A percentile compares a stretch with the other conserved stretches of the same genome.
Conservation (phyloP, 2,888 invertebrate genomes). For the Harpagoxenus sublaevis region DNA sequence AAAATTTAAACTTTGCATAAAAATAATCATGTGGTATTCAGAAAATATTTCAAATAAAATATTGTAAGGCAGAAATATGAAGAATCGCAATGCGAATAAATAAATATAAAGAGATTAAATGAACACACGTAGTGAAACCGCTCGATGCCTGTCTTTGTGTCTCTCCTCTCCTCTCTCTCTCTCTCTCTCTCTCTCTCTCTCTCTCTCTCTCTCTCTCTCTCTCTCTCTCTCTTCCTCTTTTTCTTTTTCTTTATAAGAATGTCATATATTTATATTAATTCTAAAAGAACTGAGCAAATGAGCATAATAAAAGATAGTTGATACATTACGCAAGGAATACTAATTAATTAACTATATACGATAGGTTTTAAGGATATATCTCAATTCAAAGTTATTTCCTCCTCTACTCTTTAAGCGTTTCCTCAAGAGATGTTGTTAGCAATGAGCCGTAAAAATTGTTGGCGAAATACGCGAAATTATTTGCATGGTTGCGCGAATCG, state of each 20-base stretch:
- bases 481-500: slow-evolving; percentile 39
- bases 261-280: neutral
- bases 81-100: neutral
- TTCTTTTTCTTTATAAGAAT: neutral
- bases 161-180: too few relatives aligned
- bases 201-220: too few relatives aligned
- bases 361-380: neutral
- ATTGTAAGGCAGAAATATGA: neutral
- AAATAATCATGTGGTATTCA: neutral
- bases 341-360: neutral
- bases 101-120: neutral
- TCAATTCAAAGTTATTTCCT: neutral
- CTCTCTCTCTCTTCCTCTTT: neutral
- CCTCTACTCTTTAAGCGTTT: neutral
- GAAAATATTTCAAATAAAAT: neutral
- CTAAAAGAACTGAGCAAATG: neutral
- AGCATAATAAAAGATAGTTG: neutral
- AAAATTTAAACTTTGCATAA: neutral
- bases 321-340: neutral
- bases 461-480: slow-evolving; percentile 7
- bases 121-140: neutral
- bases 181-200: too few relatives aligned
- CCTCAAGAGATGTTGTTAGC: neutral
- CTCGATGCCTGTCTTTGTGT: neutral
- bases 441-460: slow-evolving; percentile 7